Percentiles rank a stretch among this genome's conserved stretches.
Conservation (phyloP, 2,797 vertebrate genomes). For the Cynopterus sphinx region DNA sequence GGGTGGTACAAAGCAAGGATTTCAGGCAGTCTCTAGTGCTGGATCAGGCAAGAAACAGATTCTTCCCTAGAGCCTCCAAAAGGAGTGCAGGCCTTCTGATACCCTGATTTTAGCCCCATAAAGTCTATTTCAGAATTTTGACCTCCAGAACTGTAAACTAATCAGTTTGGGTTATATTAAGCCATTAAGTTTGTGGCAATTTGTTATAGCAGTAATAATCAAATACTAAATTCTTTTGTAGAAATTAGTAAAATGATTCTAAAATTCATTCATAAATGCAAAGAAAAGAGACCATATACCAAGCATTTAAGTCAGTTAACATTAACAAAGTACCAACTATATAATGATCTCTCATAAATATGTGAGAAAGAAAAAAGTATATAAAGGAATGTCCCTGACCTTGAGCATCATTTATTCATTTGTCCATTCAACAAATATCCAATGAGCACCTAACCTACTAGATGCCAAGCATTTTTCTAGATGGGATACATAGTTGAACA, state of each 20-base stretch:
- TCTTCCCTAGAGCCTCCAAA: neutral
- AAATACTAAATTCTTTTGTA: conserved; percentile 12
- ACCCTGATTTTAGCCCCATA: neutral
- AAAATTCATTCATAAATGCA: neutral
- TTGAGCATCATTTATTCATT: neutral
- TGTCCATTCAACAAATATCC: neutral
- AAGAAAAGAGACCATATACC: neutral
- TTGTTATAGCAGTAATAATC: neutral
- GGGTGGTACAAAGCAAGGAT: neutral
- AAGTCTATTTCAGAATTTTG: neutral
- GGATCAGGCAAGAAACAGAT: neutral
- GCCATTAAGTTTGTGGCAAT: neutral
- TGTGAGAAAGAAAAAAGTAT: neutral
- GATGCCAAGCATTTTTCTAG: neutral
- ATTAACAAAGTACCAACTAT: neutral
- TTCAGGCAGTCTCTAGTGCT: neutral
- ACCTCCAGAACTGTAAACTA: neutral
- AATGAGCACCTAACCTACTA: neutral
- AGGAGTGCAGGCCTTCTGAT: neutral
- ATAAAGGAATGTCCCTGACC: neutral
- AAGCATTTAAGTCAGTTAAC: neutral
- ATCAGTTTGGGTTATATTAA: neutral
- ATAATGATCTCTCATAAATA: neutral
- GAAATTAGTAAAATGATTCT: neutral
- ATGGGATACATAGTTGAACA: neutral